Evolutionary conservation across 2,797 vertebrate genomes (phyloP).

Genomic region (Okamejei kenojei): DNA sequence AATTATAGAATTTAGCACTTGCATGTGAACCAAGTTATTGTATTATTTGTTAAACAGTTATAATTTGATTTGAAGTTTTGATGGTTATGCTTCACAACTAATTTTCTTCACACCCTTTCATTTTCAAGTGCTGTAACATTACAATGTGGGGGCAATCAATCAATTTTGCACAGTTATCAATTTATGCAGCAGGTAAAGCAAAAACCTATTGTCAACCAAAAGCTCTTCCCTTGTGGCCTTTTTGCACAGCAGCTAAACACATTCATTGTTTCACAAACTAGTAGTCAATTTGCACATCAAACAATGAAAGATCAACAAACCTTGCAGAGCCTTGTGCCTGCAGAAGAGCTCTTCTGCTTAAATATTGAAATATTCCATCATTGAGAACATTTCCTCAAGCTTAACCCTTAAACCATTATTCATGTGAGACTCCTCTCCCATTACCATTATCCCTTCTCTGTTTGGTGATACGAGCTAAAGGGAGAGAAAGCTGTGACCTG

Average conservation of each 20-base stretch:
- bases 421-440: neutral
- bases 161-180: neutral
- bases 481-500: neutral
- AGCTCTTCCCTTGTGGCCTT: neutral
- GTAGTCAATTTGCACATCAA: neutral
- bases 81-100: neutral
- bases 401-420: neutral
- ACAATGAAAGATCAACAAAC: neutral
- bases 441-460: neutral
- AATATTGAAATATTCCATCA: neutral
- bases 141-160: neutral
- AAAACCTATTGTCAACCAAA: neutral
- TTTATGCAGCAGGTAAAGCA: neutral
- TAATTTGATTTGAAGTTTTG: neutral
- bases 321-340: neutral
- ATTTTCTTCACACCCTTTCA: neutral
- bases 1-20: neutral
- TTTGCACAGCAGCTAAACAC: too few species aligned
- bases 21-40: neutral
- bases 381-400: neutral
- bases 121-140: neutral
- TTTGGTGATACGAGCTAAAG: neutral
- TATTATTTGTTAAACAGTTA: neutral
- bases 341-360: neutral
- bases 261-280: slow-evolving; percentile 7